A percentile compares a stretch with the other conserved stretches of the same genome.
Evolutionary conservation across 35 echinoderm and acorn worm species (phyloP).

Genomic region (Apostichopus parvimensis): DNA sequence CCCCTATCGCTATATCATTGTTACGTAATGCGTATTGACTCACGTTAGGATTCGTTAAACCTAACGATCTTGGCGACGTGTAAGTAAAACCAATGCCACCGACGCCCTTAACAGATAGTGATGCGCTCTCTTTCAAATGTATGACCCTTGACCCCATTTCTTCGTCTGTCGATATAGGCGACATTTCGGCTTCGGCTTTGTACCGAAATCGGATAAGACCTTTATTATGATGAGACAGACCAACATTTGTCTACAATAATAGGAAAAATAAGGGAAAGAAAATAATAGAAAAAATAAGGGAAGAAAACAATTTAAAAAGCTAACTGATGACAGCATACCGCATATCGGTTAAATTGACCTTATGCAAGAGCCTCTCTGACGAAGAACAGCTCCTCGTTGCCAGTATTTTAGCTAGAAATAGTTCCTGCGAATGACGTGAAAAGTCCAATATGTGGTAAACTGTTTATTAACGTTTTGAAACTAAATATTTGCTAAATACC

Average conservation of each 20-base stretch:
- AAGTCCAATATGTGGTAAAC: too few relatives aligned
- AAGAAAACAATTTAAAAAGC: too few relatives aligned
- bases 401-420: too few relatives aligned
- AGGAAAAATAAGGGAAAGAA: not conserved
- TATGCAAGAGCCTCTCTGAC: too few relatives aligned
- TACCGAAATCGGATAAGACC: not conserved
- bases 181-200: not conserved
- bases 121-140: not conserved
- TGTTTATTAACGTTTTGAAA: too few relatives aligned
- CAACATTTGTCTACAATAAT: not conserved
- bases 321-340: too few relatives aligned
- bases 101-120: not conserved
- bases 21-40: slow-evolving; percentile 7
- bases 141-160: not conserved
- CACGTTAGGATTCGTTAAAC: slow-evolving; percentile 25
- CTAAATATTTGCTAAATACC: too few relatives aligned
- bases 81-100: slow-evolving; percentile 46
- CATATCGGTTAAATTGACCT: too few relatives aligned
- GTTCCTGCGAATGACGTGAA: too few relatives aligned
- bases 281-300: not conserved
- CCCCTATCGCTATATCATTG: not conserved
- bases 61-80: slow-evolving; percentile 9
- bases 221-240: not conserved
- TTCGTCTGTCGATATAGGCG: not conserved
- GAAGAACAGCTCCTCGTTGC: too few relatives aligned